Percentiles rank a stretch among this genome's conserved stretches.
These are phyloP conservation scores for Alviniconcha marisindica DNA, from an alignment of 1,140 invertebrate species.

Conservation along the genomic window DNA sequence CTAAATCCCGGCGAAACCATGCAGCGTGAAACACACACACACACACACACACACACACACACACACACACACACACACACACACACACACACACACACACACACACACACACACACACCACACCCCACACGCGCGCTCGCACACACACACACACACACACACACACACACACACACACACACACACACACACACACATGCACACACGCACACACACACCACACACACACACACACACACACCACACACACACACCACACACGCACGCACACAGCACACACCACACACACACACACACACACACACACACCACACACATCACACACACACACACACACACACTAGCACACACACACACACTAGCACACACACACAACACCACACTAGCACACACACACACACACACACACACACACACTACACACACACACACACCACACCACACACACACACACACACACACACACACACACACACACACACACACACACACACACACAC, in stretches of 20 bases:
- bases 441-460: too few species aligned
- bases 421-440: too few species aligned
- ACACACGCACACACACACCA: neutral
- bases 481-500: neutral
- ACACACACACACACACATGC: neutral
- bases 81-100: neutral
- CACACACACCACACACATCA: neutral
- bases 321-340: neutral
- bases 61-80: conserved; percentile 6
- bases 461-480: neutral
- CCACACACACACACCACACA: neutral
- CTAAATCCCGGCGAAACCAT: too few species aligned
- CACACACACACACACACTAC: too few species aligned
- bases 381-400: too few species aligned
- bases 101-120: conserved; percentile 1
- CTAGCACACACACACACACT: too few species aligned
- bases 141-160: neutral
- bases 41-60: neutral
- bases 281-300: neutral
- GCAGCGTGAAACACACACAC: neutral
- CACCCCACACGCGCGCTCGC: neutral
- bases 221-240: neutral
- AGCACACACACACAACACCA: too few species aligned
- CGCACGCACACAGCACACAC: neutral
- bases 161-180: neutral